Evolutionary conservation across 2,797 vertebrate species (phyloP).

Genomic region (Onychomys leucogaster): DNA sequence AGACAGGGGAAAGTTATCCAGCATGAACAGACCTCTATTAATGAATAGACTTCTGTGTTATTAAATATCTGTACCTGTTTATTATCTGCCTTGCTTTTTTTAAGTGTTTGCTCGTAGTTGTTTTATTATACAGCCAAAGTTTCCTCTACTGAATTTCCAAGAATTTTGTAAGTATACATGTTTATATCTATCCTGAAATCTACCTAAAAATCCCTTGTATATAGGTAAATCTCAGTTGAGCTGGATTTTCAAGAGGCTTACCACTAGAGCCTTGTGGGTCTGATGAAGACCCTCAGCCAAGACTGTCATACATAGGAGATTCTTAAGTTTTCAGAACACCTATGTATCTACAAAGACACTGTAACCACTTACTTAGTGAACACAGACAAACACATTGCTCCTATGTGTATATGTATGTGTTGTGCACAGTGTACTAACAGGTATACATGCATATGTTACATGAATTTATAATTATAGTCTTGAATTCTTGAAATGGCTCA

Average conservation of each 20-base stretch:
- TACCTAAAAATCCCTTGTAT: neutral
- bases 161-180: neutral
- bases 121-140: neutral
- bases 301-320: neutral
- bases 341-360: neutral
- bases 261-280: neutral
- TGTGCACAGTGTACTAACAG: neutral
- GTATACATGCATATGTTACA: neutral
- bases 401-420: rapidly evolving
- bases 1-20: neutral
- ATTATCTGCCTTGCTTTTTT: neutral
- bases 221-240: neutral
- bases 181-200: slow-evolving; percentile 34
- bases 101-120: neutral
- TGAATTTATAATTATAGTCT: neutral
- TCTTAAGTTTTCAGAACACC: neutral
- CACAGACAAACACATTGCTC: neutral
- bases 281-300: neutral
- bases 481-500: slow-evolving; percentile 30
- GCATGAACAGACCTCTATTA: neutral
- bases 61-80: neutral
- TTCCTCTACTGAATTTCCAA: neutral
- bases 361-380: neutral
- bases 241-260: neutral
- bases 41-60: neutral